Evolutionary conservation across 2,797 vertebrate species (phyloP).

Genomic region (Chaetophractus vellerosus): DNA sequence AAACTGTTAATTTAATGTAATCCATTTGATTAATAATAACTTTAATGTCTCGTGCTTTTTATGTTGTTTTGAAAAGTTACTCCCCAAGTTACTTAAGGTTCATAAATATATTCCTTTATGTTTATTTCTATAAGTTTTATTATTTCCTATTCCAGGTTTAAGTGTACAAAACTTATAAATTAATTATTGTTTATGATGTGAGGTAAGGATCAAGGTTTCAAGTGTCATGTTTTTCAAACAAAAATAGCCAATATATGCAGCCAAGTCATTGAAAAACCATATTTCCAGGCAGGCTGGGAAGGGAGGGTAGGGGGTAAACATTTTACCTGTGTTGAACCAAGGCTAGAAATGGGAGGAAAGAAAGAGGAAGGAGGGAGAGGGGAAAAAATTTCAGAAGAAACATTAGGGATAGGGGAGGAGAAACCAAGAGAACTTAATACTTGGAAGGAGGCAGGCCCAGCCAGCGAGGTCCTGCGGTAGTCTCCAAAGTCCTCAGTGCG

Average conservation of each 20-base stretch:
- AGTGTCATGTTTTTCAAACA: neutral
- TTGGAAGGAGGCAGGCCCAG: conserved; percentile 80
- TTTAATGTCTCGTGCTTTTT: neutral
- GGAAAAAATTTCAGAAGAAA: conserved; percentile 77
- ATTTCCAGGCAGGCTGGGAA: conserved; percentile 39
- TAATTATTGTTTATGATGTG: neutral
- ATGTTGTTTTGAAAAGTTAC: neutral
- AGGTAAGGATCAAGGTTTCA: neutral
- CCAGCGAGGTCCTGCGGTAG: conserved; percentile 79
- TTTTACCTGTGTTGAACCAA: conserved; percentile 86
- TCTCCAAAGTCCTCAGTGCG: conserved; percentile 77
- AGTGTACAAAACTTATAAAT: neutral
- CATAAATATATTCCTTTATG: neutral
- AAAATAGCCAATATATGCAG: neutral
- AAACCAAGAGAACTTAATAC: conserved; percentile 85
- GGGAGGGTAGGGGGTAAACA: conserved; percentile 51
- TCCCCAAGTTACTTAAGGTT: neutral
- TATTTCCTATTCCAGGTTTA: neutral
- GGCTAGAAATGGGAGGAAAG: neutral
- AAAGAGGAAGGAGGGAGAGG: neutral
- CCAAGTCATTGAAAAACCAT: neutral
- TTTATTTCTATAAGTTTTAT: neutral
- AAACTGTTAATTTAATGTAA: neutral
- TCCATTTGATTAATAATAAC: neutral
- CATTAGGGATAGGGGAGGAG: conserved; percentile 76